phyloP scores from a whole-genome alignment of 2,113 vertebrate genomes.

The Oryzias javanicus region DNA sequence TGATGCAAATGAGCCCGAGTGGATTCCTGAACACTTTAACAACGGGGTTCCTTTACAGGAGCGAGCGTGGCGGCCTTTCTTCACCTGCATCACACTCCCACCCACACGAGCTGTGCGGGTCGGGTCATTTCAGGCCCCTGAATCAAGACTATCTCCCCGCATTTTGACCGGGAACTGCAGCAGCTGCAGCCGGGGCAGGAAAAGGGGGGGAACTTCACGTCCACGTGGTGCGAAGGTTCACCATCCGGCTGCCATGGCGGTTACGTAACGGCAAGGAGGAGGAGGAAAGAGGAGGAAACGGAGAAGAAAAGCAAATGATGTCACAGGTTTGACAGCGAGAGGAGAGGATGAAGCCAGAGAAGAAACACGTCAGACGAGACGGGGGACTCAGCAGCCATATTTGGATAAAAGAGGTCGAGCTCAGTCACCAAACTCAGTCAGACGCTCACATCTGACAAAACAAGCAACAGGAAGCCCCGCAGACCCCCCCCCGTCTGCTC shows the following conservation, averaged over 20 bases:
- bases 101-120: no score
- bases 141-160: no score
- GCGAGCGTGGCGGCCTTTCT: no score
- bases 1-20: no score
- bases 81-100: no score
- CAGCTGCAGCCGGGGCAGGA: conserved; percentile 46
- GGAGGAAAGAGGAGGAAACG: conserved; percentile 5
- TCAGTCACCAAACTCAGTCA: conserved; percentile 37
- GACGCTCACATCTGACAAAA: conserved; percentile 62
- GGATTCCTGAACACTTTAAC: no score
- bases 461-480: conserved; percentile 65
- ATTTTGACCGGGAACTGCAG: conserved; percentile 18
- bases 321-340: conserved; percentile 50
- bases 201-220: conserved; percentile 46
- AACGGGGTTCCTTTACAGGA: no score
- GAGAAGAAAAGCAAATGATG: conserved; percentile 46
- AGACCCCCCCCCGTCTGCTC: conserved; percentile 61
- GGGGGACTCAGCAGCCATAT: no score
- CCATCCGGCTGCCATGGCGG: conserved; percentile 33
- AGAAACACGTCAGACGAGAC: neutral
- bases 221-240: conserved; percentile 36
- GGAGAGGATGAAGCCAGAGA: conserved; percentile 22
- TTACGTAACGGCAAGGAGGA: conserved; percentile 43
- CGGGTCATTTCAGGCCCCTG: no score
- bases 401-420: no score